Evolutionary conservation across 2,888 invertebrate species (phyloP), one percentile per base, ranked within the genome.

Genomic region (Aporophyla lueneburgensis): DNA sequence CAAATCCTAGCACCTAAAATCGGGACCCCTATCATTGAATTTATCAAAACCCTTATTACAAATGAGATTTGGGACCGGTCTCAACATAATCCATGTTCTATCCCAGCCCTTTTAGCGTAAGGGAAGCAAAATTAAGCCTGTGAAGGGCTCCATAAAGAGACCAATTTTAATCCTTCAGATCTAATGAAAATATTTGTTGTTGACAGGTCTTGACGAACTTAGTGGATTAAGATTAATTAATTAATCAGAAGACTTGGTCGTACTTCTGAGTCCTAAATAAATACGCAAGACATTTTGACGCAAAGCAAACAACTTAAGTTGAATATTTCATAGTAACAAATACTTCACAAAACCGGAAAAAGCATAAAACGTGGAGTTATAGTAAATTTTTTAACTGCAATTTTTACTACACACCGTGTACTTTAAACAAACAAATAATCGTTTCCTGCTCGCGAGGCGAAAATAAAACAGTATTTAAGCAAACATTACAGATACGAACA

Each of bases 401-500:
- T 77, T 80, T 83, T 81, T 81, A 80, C 51, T 70, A 74, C 56
- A 58, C 27, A 51, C 1, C 71, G 62, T 68, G 74, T 79, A 70
- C 56, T 78, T 82, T 78, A 71, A 77, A 86, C 72, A 76, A 74
- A 78, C 84, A 86, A 85, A 84, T 84, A 84, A 75, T 78, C 67
- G 78, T 67, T 88, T 84, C 86, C 84, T 70, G 75, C 68, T 62
- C 71, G 74, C 78, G 68, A 72, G 69, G 78, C 66, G 69, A 84
- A 81, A 89, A 89, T 88, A 89, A 87, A 89, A 89, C 81, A 71
- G 86, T 88, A 88, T 88, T 90, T 88, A 88, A 88, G 86, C 86
- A 88, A 87, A 87, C 85, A 87, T 87, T 86, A 85, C 77, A 81
- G 78, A 86, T 82, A 86, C 76, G 84, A 72, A 78, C 80, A 84